These are phyloP conservation scores for Myrmecophaga tridactyla DNA, from an alignment of 2,113 vertebrate species.

Conservation along the genomic window DNA sequence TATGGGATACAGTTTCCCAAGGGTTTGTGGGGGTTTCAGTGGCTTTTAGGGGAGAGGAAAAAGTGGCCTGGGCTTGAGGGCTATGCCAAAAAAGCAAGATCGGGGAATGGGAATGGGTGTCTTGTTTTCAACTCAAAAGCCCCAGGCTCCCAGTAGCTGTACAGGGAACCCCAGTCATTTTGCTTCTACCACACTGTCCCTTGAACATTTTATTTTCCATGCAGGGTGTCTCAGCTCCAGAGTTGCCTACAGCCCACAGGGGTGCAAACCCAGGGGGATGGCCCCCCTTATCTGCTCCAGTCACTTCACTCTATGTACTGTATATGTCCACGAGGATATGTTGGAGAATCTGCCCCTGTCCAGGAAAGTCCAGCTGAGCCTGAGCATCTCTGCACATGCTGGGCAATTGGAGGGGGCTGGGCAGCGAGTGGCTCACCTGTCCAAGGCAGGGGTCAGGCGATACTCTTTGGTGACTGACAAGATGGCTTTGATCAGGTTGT, in stretches of 20 bases:
- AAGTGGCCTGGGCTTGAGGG: neutral
- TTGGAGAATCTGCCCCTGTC: neutral
- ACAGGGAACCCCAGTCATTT: neutral
- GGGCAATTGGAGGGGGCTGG: neutral
- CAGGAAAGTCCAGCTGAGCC: neutral
- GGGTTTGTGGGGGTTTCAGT: neutral
- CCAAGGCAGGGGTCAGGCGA: conserved; percentile 90
- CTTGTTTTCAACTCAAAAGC: neutral
- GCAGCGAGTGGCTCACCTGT: conserved; percentile 86
- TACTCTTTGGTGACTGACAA: conserved; percentile 92
- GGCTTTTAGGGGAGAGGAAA: neutral
- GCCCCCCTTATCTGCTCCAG: neutral
- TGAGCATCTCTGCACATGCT: neutral
- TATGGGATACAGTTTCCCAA: neutral
- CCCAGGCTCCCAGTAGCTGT: neutral
- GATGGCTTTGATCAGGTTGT: conserved; percentile 95
- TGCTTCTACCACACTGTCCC: neutral
- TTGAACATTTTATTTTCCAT: neutral
- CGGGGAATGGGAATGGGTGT: neutral
- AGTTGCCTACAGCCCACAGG: neutral
- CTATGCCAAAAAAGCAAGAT: neutral
- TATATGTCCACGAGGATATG: neutral
- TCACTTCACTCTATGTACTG: neutral
- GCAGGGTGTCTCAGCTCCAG: neutral
- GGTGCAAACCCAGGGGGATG: neutral